Evolutionary conservation across 2,797 vertebrate genomes (phyloP).

Genomic region (Anableps anableps): DNA sequence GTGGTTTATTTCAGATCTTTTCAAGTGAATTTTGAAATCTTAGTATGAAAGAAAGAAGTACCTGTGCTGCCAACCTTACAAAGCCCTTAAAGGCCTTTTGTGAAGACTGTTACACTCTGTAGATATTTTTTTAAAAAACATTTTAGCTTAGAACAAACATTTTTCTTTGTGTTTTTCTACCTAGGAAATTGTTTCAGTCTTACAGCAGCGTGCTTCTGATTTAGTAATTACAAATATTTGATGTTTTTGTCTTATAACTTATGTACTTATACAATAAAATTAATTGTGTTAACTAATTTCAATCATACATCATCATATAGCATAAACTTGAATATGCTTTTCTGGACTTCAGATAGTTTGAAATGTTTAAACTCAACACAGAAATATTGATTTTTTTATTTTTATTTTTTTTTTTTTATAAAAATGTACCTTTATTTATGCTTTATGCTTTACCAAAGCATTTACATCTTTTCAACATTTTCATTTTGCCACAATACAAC

Average conservation of each 20-base stretch:
- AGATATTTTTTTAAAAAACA: not conserved
- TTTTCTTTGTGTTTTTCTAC: not conserved
- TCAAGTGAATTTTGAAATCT: constrained; percentile 9
- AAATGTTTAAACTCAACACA: not conserved
- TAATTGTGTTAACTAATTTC: not conserved
- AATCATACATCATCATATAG: not conserved
- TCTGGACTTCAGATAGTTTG: not conserved
- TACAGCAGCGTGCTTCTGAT: not conserved
- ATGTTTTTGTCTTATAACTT: not conserved
- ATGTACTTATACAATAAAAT: not conserved
- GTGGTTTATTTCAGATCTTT: constrained; percentile 5
- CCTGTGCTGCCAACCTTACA: not conserved
- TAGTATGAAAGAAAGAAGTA: constrained; percentile 10
- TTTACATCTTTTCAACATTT: no score
- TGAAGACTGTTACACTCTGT: not conserved
- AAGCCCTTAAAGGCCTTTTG: constrained; percentile 2
- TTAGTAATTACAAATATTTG: not conserved
- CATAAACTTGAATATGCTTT: not conserved
- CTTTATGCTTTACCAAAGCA: not conserved
- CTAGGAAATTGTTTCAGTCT: no score
- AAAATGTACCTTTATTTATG: no score
- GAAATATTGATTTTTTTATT: not conserved
- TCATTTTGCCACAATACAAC: no score
- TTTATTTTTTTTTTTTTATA: no score
- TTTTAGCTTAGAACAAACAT: not conserved